These are phyloP conservation scores for Mimachlamys varia DNA, from an alignment of 2,888 invertebrate genomes.

Conservation along the genomic window DNA sequence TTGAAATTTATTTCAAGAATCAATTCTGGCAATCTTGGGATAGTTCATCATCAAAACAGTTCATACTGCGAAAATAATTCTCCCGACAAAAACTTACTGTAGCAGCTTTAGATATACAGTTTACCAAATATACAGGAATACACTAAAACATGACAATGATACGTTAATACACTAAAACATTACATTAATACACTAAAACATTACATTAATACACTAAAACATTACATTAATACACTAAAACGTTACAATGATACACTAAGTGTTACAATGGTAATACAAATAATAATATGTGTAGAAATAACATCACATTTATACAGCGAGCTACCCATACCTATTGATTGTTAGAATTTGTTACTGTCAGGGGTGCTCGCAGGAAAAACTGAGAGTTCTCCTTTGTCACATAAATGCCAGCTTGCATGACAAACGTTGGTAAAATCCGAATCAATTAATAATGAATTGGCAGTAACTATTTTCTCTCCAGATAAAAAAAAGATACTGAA, in stretches of 20 bases:
- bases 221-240: not conserved
- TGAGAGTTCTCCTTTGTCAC: not conserved
- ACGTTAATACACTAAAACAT: too few species aligned
- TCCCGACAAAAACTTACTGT: not conserved
- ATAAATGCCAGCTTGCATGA: not conserved
- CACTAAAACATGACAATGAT: not conserved
- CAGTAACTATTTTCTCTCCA: not conserved
- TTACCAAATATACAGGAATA: constrained; percentile 8
- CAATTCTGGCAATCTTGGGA: not conserved
- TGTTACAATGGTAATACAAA: not conserved
- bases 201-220: too few species aligned
- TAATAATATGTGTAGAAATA: not conserved
- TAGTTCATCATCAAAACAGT: not conserved
- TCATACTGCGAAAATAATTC: not conserved
- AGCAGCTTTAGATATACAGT: not conserved
- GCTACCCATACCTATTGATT: not conserved
- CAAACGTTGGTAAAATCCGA: not conserved
- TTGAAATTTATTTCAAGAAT: not conserved
- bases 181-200: too few species aligned
- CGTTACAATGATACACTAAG: too few species aligned
- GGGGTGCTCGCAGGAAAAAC: not conserved
- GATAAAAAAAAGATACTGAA: not conserved
- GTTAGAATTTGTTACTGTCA: not conserved
- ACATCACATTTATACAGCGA: not conserved
- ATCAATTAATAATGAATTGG: not conserved